phyloP scores from a whole-genome alignment of 2,888 invertebrate species.

The Coenonympha arcania region DNA sequence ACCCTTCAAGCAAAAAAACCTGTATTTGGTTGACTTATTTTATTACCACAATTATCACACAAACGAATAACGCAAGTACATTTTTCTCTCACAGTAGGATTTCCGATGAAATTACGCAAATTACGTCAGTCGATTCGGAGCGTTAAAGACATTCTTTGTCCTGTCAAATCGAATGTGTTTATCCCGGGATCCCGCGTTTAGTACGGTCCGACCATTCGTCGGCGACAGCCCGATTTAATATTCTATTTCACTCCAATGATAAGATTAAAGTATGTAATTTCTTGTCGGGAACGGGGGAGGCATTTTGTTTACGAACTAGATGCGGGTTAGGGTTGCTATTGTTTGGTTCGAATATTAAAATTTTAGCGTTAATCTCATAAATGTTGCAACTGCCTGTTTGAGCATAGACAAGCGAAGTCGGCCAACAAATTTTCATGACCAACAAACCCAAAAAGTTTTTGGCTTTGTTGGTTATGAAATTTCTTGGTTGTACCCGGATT shows the following conservation, averaged over 20 bases:
- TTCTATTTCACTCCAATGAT: conserved; percentile 70
- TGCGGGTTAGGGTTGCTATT: conserved; percentile 44
- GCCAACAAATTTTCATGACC: too few relatives aligned
- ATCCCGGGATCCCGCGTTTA: conserved; percentile 44
- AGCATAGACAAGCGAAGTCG: too few relatives aligned
- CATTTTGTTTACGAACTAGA: conserved; percentile 52
- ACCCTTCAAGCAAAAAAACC: too few relatives aligned
- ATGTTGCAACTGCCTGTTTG: too few relatives aligned
- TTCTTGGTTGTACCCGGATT: too few relatives aligned
- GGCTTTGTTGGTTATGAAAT: too few relatives aligned
- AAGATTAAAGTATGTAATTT: conserved; percentile 75
- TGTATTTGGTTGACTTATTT: too few relatives aligned
- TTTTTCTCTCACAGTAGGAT: background rate
- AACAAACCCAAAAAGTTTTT: too few relatives aligned
- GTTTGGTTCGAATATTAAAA: background rate
- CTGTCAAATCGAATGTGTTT: conserved; percentile 53
- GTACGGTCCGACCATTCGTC: conserved; percentile 53
- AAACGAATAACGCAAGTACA: background rate
- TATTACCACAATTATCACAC: too few relatives aligned
- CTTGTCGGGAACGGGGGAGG: conserved; percentile 61
- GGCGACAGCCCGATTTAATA: conserved; percentile 66
- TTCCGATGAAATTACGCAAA: background rate
- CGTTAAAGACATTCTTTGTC: conserved; percentile 40
- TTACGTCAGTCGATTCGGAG: conserved; percentile 17
- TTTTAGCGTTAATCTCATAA: background rate